Evolutionary conservation across 2,888 invertebrate species (phyloP).

Genomic region (Chymomyza amoena): DNA sequence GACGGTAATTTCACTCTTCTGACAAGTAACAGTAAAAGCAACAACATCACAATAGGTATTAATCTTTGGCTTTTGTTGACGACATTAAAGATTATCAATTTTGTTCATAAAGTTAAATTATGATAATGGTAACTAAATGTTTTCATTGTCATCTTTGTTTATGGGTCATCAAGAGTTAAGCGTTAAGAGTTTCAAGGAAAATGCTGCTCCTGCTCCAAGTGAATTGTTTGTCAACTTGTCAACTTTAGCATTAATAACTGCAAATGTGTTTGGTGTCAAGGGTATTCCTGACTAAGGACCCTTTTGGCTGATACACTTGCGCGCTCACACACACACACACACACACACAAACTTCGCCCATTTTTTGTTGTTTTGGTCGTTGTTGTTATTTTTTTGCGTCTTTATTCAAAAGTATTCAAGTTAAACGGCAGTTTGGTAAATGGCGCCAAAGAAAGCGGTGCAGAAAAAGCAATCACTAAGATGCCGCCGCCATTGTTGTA

Average conservation of each 20-base stretch:
- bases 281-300: not conserved
- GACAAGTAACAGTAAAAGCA: too few species aligned
- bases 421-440: slow-evolving; percentile 56
- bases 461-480: slow-evolving; percentile 29
- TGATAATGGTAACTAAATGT: not conserved
- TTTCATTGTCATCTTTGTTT: not conserved
- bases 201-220: not conserved
- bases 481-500: not conserved
- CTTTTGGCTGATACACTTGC: not conserved
- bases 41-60: too few species aligned
- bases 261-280: not conserved
- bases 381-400: not conserved
- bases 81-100: not conserved
- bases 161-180: not conserved
- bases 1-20: too few species aligned
- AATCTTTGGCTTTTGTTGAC: not conserved
- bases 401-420: slow-evolving; percentile 44
- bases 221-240: not conserved
- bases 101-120: not conserved
- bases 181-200: not conserved
- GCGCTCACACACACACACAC: not conserved
- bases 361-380: slow-evolving; percentile 31
- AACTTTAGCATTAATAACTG: not conserved
- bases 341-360: slow-evolving; percentile 39
- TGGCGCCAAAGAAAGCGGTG: slow-evolving; percentile 41